Evolutionary conservation across 2,113 vertebrate species (phyloP), one percentile per base, ranked within the genome.

Genomic region (Ochotona princeps): DNA sequence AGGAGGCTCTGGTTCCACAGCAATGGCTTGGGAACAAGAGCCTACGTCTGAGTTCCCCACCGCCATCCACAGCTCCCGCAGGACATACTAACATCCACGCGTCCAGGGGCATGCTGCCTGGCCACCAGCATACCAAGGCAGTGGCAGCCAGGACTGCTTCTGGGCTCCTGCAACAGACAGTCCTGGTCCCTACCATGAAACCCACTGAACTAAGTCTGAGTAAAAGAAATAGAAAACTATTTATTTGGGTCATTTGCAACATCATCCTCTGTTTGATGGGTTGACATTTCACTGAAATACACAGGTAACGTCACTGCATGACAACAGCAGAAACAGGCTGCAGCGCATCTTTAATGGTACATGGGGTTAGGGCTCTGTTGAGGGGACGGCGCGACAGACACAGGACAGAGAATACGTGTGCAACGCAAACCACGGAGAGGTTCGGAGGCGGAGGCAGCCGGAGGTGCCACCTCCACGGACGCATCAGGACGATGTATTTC

Each of bases 241-340:
- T 97, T 97, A 95, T 96, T 96, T 94, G 96, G 93, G 96, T 65
- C 89, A 97, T 83, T 92, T 93, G 95, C 92, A 82, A 82, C 78
- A 97, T 95, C 88, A 92, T 93, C 93, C 96, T 95, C 91, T 94
- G 96, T 76, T 44, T 49, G 81, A 83, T 25, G 83, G 94, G 30
- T 96, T 96, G 97, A 93, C 96, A 96, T 97, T 96, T 96, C 95
- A 97, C 93, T 92, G 95, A 97, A 94, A 97, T 93, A 94, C 28
- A 96, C 87, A 96, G 70, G 69, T 82, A 95, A 94, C 94, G 96
- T 96, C 96, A 97, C 97, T 95, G 94, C 84, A 91, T 91, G 95
- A 97, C 86, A 96, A 97, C 93, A 95, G 72, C 95, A 96, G 69
- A 96, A 92, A 66, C 30, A 12, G 10, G 95, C 97, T 97, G 90